Conservation (phyloP, 2,888 invertebrate genomes). For the Caenorhabditis sp. region DNA sequence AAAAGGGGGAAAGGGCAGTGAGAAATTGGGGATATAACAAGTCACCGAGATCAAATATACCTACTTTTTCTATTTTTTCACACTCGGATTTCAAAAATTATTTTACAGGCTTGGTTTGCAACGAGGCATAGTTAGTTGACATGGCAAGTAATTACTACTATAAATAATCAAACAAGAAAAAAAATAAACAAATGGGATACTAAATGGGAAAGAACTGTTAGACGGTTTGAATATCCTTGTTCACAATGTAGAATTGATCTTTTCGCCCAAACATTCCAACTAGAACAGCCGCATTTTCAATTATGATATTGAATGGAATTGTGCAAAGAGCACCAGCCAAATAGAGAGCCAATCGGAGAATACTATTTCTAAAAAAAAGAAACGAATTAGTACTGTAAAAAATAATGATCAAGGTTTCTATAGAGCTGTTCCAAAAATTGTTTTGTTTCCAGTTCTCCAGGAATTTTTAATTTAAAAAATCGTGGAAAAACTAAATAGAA, state of each 20-base stretch:
- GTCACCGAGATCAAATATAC: background rate
- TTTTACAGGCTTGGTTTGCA: background rate
- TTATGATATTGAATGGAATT: slow-evolving; percentile 90
- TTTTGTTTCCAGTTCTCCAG: too few species aligned
- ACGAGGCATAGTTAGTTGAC: background rate
- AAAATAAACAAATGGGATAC: slow-evolving; percentile 1
- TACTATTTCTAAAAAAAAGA: slow-evolving; percentile 61
- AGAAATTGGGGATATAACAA: background rate
- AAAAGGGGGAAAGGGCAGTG: background rate
- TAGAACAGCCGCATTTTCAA: slow-evolving; percentile 93
- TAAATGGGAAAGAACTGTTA: background rate
- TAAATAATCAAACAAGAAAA: background rate
- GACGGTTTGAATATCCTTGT: slow-evolving; percentile 76
- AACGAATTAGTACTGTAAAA: too few species aligned
- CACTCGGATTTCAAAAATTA: background rate
- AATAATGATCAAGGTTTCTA: too few species aligned
- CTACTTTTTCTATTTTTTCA: background rate
- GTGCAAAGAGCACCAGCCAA: slow-evolving; percentile 84
- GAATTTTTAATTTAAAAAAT: too few species aligned
- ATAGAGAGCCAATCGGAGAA: slow-evolving; percentile 65
- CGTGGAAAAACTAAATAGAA: too few species aligned
- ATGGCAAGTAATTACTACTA: background rate
- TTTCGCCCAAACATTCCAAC: slow-evolving; percentile 94
- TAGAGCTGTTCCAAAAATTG: too few species aligned
- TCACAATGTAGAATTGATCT: slow-evolving; percentile 94